phyloP scores from a whole-genome alignment of 1,140 invertebrate species.

The Drosophila pruinosa region DNA sequence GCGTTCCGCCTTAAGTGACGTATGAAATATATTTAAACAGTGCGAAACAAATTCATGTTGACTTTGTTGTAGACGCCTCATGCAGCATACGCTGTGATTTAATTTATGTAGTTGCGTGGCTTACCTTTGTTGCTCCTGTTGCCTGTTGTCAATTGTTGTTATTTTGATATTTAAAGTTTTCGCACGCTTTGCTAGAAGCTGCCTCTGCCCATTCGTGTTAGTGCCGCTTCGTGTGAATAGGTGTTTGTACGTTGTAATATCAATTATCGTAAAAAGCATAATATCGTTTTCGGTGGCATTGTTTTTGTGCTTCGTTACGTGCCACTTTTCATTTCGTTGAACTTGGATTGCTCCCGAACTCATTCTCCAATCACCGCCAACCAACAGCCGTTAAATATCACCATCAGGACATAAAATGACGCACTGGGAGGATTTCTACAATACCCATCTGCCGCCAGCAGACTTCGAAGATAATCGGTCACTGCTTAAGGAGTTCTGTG shows the following conservation, averaged over 20 bases:
- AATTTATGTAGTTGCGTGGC: conserved; percentile 35
- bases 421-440: conserved; percentile 92
- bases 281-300: conserved; percentile 37
- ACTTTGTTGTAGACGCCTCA: conserved; percentile 9
- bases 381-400: background rate
- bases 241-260: conserved; percentile 31
- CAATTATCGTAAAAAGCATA: conserved; percentile 40
- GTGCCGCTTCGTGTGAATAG: background rate
- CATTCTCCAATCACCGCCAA: background rate
- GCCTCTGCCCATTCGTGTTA: background rate
- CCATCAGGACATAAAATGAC: conserved; percentile 53
- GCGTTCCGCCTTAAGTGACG: conserved; percentile 4
- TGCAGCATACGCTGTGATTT: conserved; percentile 30
- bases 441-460: conserved; percentile 88
- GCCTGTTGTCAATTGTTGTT: conserved; percentile 1
- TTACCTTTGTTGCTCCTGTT: conserved; percentile 31
- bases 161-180: conserved; percentile 21
- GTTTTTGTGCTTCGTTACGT: conserved; percentile 43
- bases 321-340: conserved; percentile 21
- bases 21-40: conserved; percentile 8
- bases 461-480: conserved; percentile 89
- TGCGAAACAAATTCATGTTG: conserved; percentile 22
- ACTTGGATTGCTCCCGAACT: background rate
- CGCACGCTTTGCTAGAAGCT: conserved; percentile 13
- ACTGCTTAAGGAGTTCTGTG: conserved; percentile 88